phyloP scores from a whole-genome alignment of 2,888 invertebrate species.

The Ariolimax columbianus region DNA sequence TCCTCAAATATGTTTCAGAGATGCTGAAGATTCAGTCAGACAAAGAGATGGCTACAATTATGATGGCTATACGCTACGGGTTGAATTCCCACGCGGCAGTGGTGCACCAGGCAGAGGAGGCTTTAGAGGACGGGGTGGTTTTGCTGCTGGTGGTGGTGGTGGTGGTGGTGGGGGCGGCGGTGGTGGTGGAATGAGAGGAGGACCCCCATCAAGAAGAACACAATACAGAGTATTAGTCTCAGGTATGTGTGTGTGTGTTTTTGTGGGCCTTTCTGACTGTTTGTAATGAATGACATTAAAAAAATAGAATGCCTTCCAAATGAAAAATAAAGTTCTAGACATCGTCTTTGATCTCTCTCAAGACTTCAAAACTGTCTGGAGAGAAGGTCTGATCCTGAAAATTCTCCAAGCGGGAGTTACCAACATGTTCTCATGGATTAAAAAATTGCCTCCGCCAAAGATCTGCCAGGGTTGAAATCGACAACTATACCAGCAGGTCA shows the following conservation, averaged over 20 bases:
- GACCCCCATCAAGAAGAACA: constrained; percentile 92
- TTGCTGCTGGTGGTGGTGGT: not conserved
- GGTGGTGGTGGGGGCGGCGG: not conserved
- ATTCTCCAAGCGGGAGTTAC: too few relatives aligned
- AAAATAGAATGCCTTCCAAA: too few relatives aligned
- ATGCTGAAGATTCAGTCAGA: constrained; percentile 97
- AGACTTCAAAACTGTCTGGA: too few relatives aligned
- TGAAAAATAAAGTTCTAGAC: too few relatives aligned
- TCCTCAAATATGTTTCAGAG: constrained; percentile 82
- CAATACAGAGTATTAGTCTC: constrained; percentile 96
- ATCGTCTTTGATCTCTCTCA: too few relatives aligned
- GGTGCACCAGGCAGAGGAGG: constrained; percentile 80
- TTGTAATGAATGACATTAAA: too few relatives aligned
- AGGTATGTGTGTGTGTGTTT: constrained; percentile 82
- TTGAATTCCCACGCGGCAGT: constrained; percentile 95
- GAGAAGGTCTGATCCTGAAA: too few relatives aligned
- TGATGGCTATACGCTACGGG: constrained; percentile 96
- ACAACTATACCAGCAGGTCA: too few relatives aligned
- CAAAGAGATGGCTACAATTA: constrained; percentile 98
- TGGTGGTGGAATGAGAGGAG: constrained; percentile 78
- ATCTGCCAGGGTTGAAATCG: too few relatives aligned
- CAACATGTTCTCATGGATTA: too few relatives aligned
- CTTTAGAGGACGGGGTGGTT: constrained; percentile 65
- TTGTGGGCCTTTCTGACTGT: too few relatives aligned
- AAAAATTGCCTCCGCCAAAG: too few relatives aligned